Base-by-base conservation (phyloP, 2,888 invertebrate genomes). In the Eulithis testata region DNA sequence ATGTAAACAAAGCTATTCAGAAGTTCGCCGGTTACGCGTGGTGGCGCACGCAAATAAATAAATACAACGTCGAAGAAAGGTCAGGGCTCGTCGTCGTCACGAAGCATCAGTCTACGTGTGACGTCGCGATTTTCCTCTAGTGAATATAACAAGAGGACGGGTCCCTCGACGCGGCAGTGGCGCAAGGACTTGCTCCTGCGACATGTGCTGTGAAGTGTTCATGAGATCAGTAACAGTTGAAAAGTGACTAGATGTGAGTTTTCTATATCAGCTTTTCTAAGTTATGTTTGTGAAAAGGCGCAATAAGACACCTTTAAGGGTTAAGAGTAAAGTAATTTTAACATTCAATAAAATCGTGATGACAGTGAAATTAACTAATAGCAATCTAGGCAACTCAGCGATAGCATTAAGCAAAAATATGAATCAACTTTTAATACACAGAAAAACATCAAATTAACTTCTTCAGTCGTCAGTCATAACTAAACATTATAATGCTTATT, bases 141-240 rank as follows among this genome's bases (percentile, higher is more conserved):
- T 68, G 61, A 63, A 73, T 73, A 73, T 70, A 73, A 73, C 66
- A 37, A 59, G 66, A 21, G 11, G 50, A 11, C 43, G 40, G 66
- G 67, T 74, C 68, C 62, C 49, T 57, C 45, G 40, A 55, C 40
- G 60, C 70, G 58, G 44, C 75, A 76, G 73, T 76, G 71, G 27
- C 66, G 66, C 61, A 68, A 70, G 73, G 72, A 72, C 58, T 65
- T 61, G 63, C 72, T 59, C 66, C 70, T 57, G 59, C 52, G 45
- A 60, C 61, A 54, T 60, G 54, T 63, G 52, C 44, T 44, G 62
- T 65, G 62, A 21, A 61, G 69, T 69, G 63, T 27, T 51, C 43
- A 61, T 56, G 64, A 12, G n/a, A 57, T 21, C 14, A 47, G 40
- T 64, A 57, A 21, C 14, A 47, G 40, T 64, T 54, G 2, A 11